Evolutionary conservation across 2,797 vertebrate genomes (phyloP), one percentile per base, ranked within the genome.

Genomic region (Monodelphis domestica): DNA sequence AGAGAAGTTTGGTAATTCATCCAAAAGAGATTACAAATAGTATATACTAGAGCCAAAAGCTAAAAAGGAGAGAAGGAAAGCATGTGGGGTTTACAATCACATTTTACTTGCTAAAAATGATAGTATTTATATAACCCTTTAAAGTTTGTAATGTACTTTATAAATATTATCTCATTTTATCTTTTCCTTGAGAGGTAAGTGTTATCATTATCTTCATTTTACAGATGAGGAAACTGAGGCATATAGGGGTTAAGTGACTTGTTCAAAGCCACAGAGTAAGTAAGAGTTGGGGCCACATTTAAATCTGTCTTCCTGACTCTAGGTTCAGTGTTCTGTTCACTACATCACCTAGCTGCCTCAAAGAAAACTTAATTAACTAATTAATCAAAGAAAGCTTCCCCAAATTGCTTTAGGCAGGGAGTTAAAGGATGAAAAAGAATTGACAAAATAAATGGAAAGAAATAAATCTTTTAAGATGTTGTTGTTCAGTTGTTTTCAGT

Each of bases 371-470:
- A 24, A 78, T 24, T 78, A 78, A 78, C 89, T 53, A 57, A 94
- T 91, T 91, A 54, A 89, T 70, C 93, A 94, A 38, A 89, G 51
- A 88, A 92, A 53, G 56, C 57, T 93, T 87, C 88, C n/a, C 91
- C 90, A 91, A 94, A 59, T 52, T 63, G 84, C 90, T 96, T 95
- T 90, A 94, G 70, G 26, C 33, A 33, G 5, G 55, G 54, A 53
- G 63, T 84, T 90, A 90, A 2, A 90, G 63, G 87, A 96, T 53
- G 90, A 93, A 94, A 94, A 91, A n/a, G 84, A 95, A 94, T 93
- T 89, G 89, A 89, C 54, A 53, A 55, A 54, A 53, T 92, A 91
- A 95, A 94, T 96, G 95, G 91, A 45, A 93, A 93, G 88, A 90
- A 78, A 7, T 38, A 59, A 50, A 29, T 91, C 26, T 45, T 94